phyloP scores from a whole-genome alignment of 1,140 invertebrate species.

The Ceratina australensis region DNA sequence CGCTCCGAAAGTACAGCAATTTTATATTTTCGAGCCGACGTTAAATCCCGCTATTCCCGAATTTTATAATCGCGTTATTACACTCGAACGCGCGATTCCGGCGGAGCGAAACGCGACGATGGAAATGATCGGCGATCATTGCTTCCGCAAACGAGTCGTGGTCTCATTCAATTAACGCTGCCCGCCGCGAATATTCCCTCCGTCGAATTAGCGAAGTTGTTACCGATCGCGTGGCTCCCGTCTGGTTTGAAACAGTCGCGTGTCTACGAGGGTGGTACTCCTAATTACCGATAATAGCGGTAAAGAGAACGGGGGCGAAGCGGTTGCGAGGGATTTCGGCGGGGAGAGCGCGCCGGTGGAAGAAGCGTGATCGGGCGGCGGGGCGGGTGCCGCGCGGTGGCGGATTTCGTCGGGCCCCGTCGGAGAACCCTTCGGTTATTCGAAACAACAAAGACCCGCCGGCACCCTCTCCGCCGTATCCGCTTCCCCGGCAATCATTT shows the following conservation, averaged over 20 bases:
- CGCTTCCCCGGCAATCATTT: slow-evolving; percentile 75
- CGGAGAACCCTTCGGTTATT: slow-evolving; percentile 76
- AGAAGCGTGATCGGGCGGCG: background rate
- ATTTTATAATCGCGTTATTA: too few species aligned
- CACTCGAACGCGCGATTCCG: too few species aligned
- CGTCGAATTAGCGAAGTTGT: slow-evolving; percentile 56
- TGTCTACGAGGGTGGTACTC: slow-evolving; percentile 74
- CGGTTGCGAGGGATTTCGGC: slow-evolving; percentile 37
- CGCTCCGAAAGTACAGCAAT: background rate
- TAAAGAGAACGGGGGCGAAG: slow-evolving; percentile 52
- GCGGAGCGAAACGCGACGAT: too few species aligned
- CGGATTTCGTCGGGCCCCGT: slow-evolving; percentile 61
- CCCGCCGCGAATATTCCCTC: background rate
- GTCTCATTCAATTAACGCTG: slow-evolving; percentile 26
- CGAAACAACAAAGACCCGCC: slow-evolving; percentile 77
- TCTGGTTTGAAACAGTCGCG: slow-evolving; percentile 72
- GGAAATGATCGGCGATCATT: background rate
- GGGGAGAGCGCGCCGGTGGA: background rate
- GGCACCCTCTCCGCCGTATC: slow-evolving; percentile 66
- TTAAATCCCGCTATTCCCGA: too few species aligned
- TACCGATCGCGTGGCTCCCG: slow-evolving; percentile 52
- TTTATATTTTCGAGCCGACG: too few species aligned
- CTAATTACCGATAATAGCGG: slow-evolving; percentile 79
- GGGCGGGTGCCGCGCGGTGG: slow-evolving; percentile 3
- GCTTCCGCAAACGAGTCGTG: slow-evolving; percentile 15